Base-by-base conservation (phyloP, 2,888 invertebrate species). In the Stenolophus ochropezus region DNA sequence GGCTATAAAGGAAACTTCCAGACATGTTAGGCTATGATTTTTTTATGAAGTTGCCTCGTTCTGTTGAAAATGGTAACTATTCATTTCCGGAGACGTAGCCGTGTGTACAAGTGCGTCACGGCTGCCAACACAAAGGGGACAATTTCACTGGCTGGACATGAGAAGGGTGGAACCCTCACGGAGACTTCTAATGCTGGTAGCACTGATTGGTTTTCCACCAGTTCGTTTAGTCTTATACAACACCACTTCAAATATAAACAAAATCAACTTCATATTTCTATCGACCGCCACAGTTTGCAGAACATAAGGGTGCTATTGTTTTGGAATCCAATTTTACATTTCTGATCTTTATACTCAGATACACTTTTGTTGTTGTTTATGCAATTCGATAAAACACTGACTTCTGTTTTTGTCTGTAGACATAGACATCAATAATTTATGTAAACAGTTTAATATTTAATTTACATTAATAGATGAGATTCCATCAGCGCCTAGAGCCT, bases 31-130 rank as follows among this genome's bases (percentile, higher is more conserved):
- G 69, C 51, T 53, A 77, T 77, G 76, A 77, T 58, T 77, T 56
- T 77, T 77, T 77, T 77, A 77, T 77, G 76, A 77, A 27, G 74
- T 51, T 51, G 53, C 51, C 74, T 51, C 74, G 74, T 75, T 75
- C 51, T 49, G 21, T 27, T 75, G 51, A 75, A 75, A 75, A 75
- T 53, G 53, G 74, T 75, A 53, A 75, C 51, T 75, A 75, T 75
- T 75, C 74, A 75, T 75, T 75, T 51, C 51, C 74, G 69, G 42
- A 16, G 42, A 69, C 42, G 69, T 69, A 18, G 69, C 69, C 42
- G 42, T 47, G 69, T 53, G 27, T 77, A 27, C 42, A 61, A 53
- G 76, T 77, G 47, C 56, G 61, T 56, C 56, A 77, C n/a, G 56
- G 58, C 58, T 23, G 18, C 76, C 56, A 77, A 77, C 76, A 77